Conservation (phyloP, 1,140 invertebrate genomes). For the Pogonognathellus flavescens region DNA sequence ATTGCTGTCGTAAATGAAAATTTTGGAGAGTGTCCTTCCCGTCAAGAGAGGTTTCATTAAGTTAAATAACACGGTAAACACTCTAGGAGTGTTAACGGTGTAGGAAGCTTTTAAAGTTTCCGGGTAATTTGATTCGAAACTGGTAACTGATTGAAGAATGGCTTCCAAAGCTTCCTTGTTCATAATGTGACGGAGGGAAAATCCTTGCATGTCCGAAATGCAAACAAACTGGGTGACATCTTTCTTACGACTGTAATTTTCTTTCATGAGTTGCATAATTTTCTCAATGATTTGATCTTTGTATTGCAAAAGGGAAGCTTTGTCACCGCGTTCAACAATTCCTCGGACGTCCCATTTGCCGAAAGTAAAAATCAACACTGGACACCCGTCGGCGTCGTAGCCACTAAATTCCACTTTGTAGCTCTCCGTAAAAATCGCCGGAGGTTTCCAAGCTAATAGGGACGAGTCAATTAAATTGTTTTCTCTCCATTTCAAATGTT, state of each 20-base stretch:
- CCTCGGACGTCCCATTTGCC: conserved; percentile 57
- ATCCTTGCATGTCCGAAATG: conserved; percentile 56
- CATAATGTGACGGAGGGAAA: conserved; percentile 55
- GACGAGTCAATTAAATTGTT: conserved; percentile 21
- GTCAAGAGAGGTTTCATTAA: conserved; percentile 41
- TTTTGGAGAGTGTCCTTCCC: conserved; percentile 30
- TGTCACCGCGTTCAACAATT: conserved; percentile 23
- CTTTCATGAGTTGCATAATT: conserved; percentile 5
- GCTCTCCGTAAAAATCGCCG: conserved; percentile 3
- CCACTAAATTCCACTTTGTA: conserved; percentile 55
- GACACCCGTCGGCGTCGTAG: conserved; percentile 48
- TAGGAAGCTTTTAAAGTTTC: conserved; percentile 42
- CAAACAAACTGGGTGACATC: conserved; percentile 56
- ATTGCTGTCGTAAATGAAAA: conserved; percentile 41
- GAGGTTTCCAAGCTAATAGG: conserved; percentile 1
- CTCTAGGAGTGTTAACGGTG: conserved; percentile 48
- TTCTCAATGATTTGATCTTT: conserved; percentile 52
- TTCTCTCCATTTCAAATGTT: conserved; percentile 53
- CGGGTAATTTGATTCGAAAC: conserved; percentile 59
- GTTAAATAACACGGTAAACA: conserved; percentile 31
- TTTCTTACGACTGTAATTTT: not conserved
- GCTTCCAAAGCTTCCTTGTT: conserved; percentile 53
- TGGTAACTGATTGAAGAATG: conserved; percentile 18
- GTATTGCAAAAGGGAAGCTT: conserved; percentile 30
- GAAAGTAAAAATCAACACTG: conserved; percentile 56